Base-by-base conservation (phyloP, 37 sponge, comb jelly and placozoan species). In the Mnemiopsis leidyi region DNA sequence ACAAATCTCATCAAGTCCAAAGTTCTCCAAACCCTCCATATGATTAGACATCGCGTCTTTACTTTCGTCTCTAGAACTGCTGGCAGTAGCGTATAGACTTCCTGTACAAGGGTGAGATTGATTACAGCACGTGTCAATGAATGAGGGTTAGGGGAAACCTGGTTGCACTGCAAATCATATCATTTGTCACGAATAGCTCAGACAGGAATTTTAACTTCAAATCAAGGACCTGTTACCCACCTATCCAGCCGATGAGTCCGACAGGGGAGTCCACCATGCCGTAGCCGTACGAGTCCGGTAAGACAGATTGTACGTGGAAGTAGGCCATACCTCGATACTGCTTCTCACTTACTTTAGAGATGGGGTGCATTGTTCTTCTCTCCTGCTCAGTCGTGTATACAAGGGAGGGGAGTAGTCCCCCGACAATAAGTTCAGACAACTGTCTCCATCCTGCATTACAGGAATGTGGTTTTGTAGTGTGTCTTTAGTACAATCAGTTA, bases 191-290 rank as follows among this genome's bases (percentile, higher is more conserved):
- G n/a, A n/a, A n/a, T n/a, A n/a, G n/a, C n/a, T n/a, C n/a, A n/a
- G n/a, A n/a, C n/a, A n/a, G n/a, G n/a, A n/a, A n/a, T n/a, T n/a
- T n/a, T n/a, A n/a, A n/a, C n/a, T n/a, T n/a, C n/a, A n/a, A n/a
- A n/a, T n/a, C n/a, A n/a, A n/a, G n/a, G n/a, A n/a, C n/a, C n/a
- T n/a, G n/a, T n/a, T n/a, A 71, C 73, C 3, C 33, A 77, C 90
- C 90, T 40, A 85, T 85, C 90, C 90, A 85, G n/a, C 90, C 90
- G 39, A 85, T 85, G 28, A 85, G 90, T 16, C 90, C 90, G 39
- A 26, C 26, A 21, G 90, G 90, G 61, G 90, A 85, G 61, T 85
- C 90, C 23, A 40, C 61, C 40, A 40, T 29, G 26, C 90, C 90
- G 39, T 85, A 39, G 23, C 90, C 35, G 3, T 40, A 40, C 29